These are phyloP conservation scores for Oryzaephilus surinamensis DNA, from an alignment of 1,140 invertebrate genomes.

Conservation along the genomic window DNA sequence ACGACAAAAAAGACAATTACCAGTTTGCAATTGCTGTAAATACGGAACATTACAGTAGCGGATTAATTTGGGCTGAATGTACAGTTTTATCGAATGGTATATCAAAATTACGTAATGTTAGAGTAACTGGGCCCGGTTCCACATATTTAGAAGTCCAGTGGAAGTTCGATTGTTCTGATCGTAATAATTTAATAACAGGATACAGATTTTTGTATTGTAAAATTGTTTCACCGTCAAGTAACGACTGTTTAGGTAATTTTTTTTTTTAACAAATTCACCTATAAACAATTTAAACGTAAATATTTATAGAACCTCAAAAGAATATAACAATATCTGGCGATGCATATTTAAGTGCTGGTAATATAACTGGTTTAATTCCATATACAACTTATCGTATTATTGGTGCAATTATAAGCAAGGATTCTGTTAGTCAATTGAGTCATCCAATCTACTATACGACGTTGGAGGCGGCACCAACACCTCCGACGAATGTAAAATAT, in stretches of 20 bases:
- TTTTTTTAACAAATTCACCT: background rate
- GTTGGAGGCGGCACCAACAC: slow-evolving; percentile 56
- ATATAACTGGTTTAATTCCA: slow-evolving; percentile 46
- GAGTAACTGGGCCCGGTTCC: slow-evolving; percentile 46
- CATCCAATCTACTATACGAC: slow-evolving; percentile 54
- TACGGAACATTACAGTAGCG: slow-evolving; percentile 49
- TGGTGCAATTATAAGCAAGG: slow-evolving; percentile 60
- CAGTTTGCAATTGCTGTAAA: slow-evolving; percentile 67
- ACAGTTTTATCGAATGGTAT: slow-evolving; percentile 58
- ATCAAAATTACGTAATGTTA: slow-evolving; percentile 58
- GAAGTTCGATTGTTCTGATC: slow-evolving; percentile 59
- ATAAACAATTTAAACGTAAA: background rate
- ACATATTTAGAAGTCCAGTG: slow-evolving; percentile 53
- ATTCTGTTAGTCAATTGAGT: slow-evolving; percentile 31
- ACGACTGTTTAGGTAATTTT: slow-evolving; percentile 35
- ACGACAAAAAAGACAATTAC: slow-evolving; percentile 40
- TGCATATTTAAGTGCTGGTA: slow-evolving; percentile 2
- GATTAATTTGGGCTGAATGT: slow-evolving; percentile 67
- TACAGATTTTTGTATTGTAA: slow-evolving; percentile 60
- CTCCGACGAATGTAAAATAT: slow-evolving; percentile 43
- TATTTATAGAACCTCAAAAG: slow-evolving; percentile 7
- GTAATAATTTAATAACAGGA: slow-evolving; percentile 48
- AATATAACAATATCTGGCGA: slow-evolving; percentile 10
- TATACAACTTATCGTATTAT: slow-evolving; percentile 68
- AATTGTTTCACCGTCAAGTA: slow-evolving; percentile 42